Evolutionary conservation across 53 echinoderm and acorn worm genomes (phyloP).

Genomic region (Patiria pectinifera): DNA sequence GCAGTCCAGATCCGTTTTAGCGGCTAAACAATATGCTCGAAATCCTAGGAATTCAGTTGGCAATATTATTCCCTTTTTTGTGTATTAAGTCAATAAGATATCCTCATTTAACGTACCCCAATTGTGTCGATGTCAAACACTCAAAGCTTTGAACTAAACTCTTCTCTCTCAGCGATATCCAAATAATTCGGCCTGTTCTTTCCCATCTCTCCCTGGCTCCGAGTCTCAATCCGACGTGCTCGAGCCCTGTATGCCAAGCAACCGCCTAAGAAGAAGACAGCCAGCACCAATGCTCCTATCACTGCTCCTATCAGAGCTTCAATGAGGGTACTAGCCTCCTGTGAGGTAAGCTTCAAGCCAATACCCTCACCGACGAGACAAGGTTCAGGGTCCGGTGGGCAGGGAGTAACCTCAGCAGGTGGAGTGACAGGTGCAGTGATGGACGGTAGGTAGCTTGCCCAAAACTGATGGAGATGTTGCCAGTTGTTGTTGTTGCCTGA

Average conservation of each 20-base stretch:
- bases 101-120: not conserved
- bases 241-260: slow-evolving; percentile 40
- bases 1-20: too few species aligned
- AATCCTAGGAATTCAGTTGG: too few species aligned
- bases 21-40: too few species aligned
- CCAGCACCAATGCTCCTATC: slow-evolving; percentile 13
- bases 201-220: not conserved
- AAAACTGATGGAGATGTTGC: slow-evolving; percentile 16
- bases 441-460: slow-evolving; percentile 21
- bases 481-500: slow-evolving; percentile 18
- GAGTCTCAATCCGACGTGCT: not conserved
- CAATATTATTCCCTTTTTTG: too few species aligned
- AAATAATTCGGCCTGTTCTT: not conserved
- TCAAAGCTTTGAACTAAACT: not conserved
- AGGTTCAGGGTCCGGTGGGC: not conserved
- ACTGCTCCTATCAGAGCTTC: slow-evolving; percentile 35
- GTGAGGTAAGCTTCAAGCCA: slow-evolving; percentile 38
- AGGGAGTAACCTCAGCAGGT: not conserved
- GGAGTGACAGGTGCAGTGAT: slow-evolving; percentile 12
- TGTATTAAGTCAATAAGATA: not conserved
- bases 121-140: not conserved
- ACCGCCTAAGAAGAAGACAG: slow-evolving; percentile 30
- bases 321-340: slow-evolving; percentile 34
- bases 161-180: not conserved
- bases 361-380: slow-evolving; percentile 43